A percentile compares a stretch with the other conserved stretches of the same genome.
phyloP scores from a whole-genome alignment of 1,140 invertebrate genomes.

The Trichomalopsis sarcophagae region DNA sequence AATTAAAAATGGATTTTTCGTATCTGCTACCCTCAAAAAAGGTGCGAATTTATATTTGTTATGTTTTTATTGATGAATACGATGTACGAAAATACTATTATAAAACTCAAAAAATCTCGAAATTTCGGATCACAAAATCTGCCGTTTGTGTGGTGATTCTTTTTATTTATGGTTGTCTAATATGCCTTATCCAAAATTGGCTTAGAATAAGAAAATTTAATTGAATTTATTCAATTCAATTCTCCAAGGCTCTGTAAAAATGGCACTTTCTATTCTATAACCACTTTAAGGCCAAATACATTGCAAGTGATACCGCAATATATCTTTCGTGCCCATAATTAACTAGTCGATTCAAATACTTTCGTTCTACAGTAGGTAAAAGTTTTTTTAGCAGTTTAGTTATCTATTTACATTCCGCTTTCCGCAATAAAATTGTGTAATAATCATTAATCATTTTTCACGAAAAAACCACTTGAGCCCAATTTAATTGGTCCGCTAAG shows the following conservation, averaged over 20 bases:
- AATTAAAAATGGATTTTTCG: conserved; percentile 56
- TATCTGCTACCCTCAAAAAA: conserved; percentile 51
- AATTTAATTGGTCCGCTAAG: conserved; percentile 65
- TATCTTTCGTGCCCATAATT: conserved; percentile 39
- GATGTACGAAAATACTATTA: conserved; percentile 40
- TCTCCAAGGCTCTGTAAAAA: conserved; percentile 64
- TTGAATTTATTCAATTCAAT: conserved; percentile 55
- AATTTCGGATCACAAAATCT: conserved; percentile 53
- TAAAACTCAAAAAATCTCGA: conserved; percentile 42
- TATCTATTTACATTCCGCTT: conserved; percentile 67
- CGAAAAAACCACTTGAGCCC: conserved; percentile 55
- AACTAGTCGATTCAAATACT: conserved; percentile 66
- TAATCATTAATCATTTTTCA: conserved; percentile 58
- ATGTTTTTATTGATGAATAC: conserved; percentile 38
- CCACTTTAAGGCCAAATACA: conserved; percentile 51
- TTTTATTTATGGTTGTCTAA: conserved; percentile 44
- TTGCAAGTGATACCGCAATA: conserved; percentile 38
- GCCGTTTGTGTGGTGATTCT: conserved; percentile 43
- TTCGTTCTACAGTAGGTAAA: conserved; percentile 61
- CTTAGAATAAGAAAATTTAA: conserved; percentile 55
- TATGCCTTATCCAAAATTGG: conserved; percentile 46
- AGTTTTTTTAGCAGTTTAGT: conserved; percentile 52
- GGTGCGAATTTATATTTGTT: conserved; percentile 24
- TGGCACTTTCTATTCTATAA: conserved; percentile 71
- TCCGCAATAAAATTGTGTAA: conserved; percentile 52